These are phyloP conservation scores for Leptura quadrifasciata DNA, from an alignment of 2,888 invertebrate species.

Conservation along the genomic window DNA sequence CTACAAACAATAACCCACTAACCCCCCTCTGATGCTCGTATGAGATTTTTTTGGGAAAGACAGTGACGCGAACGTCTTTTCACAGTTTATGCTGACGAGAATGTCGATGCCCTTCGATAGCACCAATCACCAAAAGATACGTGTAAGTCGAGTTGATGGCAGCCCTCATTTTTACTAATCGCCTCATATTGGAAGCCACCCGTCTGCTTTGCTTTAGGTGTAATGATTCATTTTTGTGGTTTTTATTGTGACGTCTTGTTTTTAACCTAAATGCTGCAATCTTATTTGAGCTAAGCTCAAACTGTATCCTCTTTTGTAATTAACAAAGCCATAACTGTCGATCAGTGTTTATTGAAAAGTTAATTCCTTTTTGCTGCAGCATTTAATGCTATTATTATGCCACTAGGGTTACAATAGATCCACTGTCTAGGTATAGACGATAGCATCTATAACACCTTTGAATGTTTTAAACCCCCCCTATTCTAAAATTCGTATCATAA, in stretches of 20 bases:
- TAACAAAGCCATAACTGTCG: not conserved
- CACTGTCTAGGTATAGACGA: too few species aligned
- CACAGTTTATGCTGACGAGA: constrained; percentile 94
- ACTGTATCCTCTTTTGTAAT: not conserved
- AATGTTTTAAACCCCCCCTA: too few species aligned
- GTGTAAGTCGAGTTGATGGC: constrained; percentile 83
- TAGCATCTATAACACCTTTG: too few species aligned
- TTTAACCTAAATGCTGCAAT: not conserved
- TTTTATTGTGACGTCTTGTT: not conserved
- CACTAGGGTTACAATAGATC: too few species aligned
- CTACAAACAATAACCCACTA: constrained; percentile 21
- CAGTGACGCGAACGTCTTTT: constrained; percentile 67
- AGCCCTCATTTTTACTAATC: constrained; percentile 59
- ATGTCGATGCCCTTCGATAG: constrained; percentile 90
- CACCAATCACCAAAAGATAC: constrained; percentile 91
- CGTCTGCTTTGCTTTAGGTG: constrained; percentile 45
- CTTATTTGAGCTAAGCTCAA: not conserved
- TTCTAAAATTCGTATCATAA: too few species aligned
- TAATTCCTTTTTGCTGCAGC: too few species aligned
- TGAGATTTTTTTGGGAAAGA: constrained; percentile 1
- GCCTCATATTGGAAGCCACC: constrained; percentile 46
- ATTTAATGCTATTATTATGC: too few species aligned
- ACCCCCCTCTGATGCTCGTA: constrained; percentile 17
- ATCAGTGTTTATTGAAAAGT: too few species aligned
- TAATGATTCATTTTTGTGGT: constrained; percentile 37